phyloP scores from a whole-genome alignment of 1,140 invertebrate species.

The Nilaparvata lugens region DNA sequence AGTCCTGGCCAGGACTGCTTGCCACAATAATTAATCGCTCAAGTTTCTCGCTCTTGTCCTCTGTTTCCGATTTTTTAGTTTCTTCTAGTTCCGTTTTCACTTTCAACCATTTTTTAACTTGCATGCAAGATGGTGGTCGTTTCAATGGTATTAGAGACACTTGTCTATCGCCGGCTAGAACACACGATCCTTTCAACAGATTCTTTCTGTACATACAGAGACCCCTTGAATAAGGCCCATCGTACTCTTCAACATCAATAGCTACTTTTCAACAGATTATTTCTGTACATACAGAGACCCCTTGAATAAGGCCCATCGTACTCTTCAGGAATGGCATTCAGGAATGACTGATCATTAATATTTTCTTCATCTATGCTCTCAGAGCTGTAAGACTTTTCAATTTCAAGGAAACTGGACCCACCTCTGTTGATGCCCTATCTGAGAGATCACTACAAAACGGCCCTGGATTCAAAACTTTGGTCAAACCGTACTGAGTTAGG shows the following conservation, averaged over 20 bases:
- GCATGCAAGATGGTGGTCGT: slow-evolving; percentile 42
- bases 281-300: background rate
- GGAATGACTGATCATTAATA: too few species aligned
- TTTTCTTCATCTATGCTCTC: slow-evolving; percentile 41
- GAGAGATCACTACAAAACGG: slow-evolving; percentile 58
- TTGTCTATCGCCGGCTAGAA: slow-evolving; percentile 39
- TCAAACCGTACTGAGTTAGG: slow-evolving; percentile 47
- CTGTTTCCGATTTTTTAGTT: slow-evolving; percentile 15
- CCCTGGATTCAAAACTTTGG: slow-evolving; percentile 40
- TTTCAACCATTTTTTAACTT: slow-evolving; percentile 48
- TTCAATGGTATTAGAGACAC: slow-evolving; percentile 44
- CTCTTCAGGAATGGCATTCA: slow-evolving; percentile 36
- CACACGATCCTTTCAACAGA: slow-evolving; percentile 14
- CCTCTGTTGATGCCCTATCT: slow-evolving; percentile 55
- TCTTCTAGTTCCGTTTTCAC: slow-evolving; percentile 32
- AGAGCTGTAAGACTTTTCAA: slow-evolving; percentile 45
- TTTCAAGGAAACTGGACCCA: slow-evolving; percentile 53
- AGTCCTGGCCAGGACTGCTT: too few species aligned
- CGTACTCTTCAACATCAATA: slow-evolving; percentile 43
- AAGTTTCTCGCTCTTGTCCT: too few species aligned
- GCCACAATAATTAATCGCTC: too few species aligned
- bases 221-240: slow-evolving; percentile 16
- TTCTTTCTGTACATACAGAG: slow-evolving; percentile 9
- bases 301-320: slow-evolving; percentile 30
- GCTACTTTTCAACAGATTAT: slow-evolving; percentile 8